phyloP scores from a whole-genome alignment of 1,140 invertebrate genomes.

The Drosophila littoralis region DNA sequence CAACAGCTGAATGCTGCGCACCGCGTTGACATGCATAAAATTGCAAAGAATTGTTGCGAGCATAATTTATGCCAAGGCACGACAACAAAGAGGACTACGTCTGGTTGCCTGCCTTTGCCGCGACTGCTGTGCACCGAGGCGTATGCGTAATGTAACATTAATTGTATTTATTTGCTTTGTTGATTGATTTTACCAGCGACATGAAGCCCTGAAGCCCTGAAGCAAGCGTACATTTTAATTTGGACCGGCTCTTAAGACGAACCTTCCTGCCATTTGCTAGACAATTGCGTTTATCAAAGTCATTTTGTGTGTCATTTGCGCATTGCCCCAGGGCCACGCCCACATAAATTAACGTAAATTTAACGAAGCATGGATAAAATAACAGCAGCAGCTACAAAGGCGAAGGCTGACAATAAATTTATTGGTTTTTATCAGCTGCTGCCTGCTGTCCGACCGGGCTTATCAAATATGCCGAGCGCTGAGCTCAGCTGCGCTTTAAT shows the following conservation, averaged over 20 bases:
- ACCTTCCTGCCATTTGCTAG: conserved; percentile 23
- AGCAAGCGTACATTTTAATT: conserved; percentile 44
- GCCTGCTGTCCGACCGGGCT: conserved; percentile 23
- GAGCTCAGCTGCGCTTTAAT: conserved; percentile 36
- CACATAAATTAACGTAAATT: conserved; percentile 76
- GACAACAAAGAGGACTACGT: conserved; percentile 1
- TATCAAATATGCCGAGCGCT: conserved; percentile 57
- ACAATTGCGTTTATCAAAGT: conserved; percentile 79
- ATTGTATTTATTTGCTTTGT: conserved; percentile 79
- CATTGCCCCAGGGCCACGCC: conserved; percentile 46
- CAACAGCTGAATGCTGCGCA: conserved; percentile 23
- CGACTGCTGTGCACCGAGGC: conserved; percentile 42
- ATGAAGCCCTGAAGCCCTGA: conserved; percentile 1
- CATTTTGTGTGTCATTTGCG: conserved; percentile 58
- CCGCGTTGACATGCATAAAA: conserved; percentile 71
- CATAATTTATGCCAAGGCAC: conserved; percentile 55
- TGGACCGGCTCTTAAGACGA: conserved; percentile 7
- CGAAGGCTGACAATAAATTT: conserved; percentile 71
- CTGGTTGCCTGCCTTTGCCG: background rate
- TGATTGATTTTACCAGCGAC: conserved; percentile 66
- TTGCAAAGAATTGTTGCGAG: conserved; percentile 58
- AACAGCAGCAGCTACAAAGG: conserved; percentile 30
- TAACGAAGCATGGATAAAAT: conserved; percentile 68
- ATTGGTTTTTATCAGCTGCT: conserved; percentile 70
- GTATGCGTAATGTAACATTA: conserved; percentile 78